A percentile compares a stretch with the other conserved stretches of the same genome.
Conservation (phyloP, 2,797 vertebrate species). For the Acanthornis magna region DNA sequence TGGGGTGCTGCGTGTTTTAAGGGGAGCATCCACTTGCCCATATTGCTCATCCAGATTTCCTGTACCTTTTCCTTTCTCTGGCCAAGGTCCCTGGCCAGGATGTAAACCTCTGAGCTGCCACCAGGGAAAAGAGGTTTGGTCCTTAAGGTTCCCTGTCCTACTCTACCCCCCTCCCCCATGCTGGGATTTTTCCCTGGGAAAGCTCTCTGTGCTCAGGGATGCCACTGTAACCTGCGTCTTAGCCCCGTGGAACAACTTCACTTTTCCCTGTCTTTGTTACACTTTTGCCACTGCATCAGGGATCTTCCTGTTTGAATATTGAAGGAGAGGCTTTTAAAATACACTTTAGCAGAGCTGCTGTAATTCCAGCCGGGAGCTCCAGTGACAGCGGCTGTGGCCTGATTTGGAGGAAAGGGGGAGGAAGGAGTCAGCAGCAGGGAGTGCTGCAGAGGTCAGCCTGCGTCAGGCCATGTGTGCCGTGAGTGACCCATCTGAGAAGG, state of each 20-base stretch:
- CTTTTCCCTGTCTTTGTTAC: background rate
- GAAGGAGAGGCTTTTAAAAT: slow-evolving; percentile 12
- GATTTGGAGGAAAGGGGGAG: background rate
- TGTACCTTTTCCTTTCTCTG: background rate
- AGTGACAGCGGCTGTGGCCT: background rate
- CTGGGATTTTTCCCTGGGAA: background rate
- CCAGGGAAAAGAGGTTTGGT: background rate
- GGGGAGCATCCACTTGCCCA: accelerated
- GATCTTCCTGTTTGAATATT: background rate
- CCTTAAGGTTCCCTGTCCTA: background rate
- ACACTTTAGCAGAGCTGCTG: background rate
- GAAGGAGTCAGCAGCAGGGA: background rate
- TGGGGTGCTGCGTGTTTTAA: accelerated
- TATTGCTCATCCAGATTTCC: background rate
- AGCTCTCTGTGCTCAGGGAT: background rate
- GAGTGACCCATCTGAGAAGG: background rate
- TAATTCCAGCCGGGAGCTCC: slow-evolving; percentile 20
- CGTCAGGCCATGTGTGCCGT: background rate
- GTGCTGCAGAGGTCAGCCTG: background rate
- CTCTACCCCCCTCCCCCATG: accelerated
- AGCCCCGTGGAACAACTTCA: accelerated
- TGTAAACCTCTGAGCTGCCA: background rate
- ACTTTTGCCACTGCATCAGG: background rate
- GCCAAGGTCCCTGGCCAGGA: background rate
- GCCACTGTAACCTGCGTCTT: accelerated